Conservation (phyloP, 2,888 invertebrate species). For the Acanthococcus lagerstroemiae region DNA sequence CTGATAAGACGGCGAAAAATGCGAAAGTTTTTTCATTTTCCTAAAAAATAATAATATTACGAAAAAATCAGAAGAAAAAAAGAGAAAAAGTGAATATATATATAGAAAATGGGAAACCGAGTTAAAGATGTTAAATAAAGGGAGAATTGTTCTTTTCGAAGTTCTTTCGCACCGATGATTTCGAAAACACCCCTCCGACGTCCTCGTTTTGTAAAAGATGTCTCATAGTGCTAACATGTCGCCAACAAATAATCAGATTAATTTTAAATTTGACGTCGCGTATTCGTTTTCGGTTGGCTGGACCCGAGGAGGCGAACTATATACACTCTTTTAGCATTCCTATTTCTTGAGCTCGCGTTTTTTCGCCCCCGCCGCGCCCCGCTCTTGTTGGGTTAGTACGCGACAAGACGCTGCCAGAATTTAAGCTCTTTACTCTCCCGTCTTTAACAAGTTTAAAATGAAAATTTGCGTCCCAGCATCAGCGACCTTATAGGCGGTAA, state of each 20-base stretch:
- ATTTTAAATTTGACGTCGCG: constrained; percentile 31
- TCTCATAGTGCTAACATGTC: constrained; percentile 29
- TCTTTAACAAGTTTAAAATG: no score
- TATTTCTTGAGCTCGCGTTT: not conserved
- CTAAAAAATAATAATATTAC: no score
- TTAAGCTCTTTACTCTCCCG: no score
- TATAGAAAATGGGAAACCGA: not conserved
- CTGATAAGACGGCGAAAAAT: no score
- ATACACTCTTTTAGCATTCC: constrained; percentile 15
- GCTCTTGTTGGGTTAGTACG: no score
- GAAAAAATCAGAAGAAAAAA: not conserved
- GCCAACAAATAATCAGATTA: constrained; percentile 31
- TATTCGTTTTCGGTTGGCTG: constrained; percentile 29
- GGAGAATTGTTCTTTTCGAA: constrained; percentile 28
- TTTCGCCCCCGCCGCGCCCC: not conserved
- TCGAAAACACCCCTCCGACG: constrained; percentile 27
- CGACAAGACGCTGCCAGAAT: no score
- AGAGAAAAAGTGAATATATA: constrained; percentile 2
- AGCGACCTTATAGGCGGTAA: no score
- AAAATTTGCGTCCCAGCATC: no score
- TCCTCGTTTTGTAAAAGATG: constrained; percentile 19
- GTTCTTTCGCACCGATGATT: constrained; percentile 28
- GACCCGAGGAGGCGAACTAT: constrained; percentile 16
- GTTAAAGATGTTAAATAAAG: constrained; percentile 27
- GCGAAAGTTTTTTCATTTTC: no score